A percentile compares a stretch with the other conserved stretches of the same genome.
These are phyloP conservation scores for Morone chrysops DNA, from an alignment of 2,113 vertebrate genomes.

Conservation along the genomic window DNA sequence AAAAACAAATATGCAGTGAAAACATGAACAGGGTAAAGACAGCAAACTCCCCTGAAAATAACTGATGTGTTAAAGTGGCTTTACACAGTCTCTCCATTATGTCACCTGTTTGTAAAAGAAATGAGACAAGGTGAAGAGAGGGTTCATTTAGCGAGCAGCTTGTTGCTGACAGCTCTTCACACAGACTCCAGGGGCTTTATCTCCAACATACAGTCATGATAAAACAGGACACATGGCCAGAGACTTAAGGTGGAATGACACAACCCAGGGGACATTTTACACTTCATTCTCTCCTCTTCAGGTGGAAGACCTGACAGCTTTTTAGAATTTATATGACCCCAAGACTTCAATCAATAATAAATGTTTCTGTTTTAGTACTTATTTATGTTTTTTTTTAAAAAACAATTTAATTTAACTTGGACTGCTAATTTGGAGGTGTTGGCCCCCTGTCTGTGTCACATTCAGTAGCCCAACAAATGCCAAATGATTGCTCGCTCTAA, in stretches of 20 bases:
- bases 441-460: neutral
- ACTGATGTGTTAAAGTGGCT: neutral
- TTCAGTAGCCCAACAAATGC: neutral
- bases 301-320: neutral
- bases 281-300: neutral
- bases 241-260: slow-evolving; percentile 13
- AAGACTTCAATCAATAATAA: neutral
- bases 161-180: slow-evolving; percentile 9
- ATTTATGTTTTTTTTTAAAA: neutral
- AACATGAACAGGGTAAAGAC: neutral
- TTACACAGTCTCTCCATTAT: slow-evolving; percentile 5
- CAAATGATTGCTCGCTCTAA: neutral
- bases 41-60: neutral
- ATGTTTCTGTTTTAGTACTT: neutral
- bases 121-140: neutral
- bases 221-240: slow-evolving; percentile 9
- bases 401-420: neutral
- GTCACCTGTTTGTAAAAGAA: neutral
- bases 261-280: slow-evolving; percentile 6
- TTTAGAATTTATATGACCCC: neutral
- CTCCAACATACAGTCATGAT: neutral
- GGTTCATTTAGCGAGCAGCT: slow-evolving; percentile 6
- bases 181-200: neutral
- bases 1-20: neutral
- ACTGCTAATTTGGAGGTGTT: neutral